Conservation (phyloP, 64 coral and sea anemone genomes). For the Dendrophyllia cribrosa region DNA sequence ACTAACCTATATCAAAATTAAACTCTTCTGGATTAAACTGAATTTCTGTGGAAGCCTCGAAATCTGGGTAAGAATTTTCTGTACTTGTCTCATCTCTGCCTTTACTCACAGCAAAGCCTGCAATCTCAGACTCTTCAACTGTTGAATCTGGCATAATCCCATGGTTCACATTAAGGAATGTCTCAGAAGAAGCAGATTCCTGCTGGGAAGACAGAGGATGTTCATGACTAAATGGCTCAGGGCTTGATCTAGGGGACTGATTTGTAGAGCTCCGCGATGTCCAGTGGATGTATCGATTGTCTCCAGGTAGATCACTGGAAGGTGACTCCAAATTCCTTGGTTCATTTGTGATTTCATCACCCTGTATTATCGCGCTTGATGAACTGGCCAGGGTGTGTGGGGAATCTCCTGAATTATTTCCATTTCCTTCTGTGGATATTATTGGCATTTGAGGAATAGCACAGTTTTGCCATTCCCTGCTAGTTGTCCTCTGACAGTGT, state of each 20-base stretch:
- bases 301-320: neutral
- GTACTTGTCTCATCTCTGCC: neutral
- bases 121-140: neutral
- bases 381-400: neutral
- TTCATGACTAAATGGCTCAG: neutral
- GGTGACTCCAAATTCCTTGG: neutral
- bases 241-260: neutral
- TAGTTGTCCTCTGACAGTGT: neutral
- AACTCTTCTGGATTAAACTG: slow-evolving; percentile 51
- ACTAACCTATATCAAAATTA: slow-evolving; percentile 63
- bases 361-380: neutral
- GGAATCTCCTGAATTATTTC: neutral
- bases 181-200: neutral
- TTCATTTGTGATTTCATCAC: neutral
- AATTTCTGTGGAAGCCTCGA: neutral
- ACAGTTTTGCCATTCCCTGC: neutral
- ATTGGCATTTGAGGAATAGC: neutral
- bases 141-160: slow-evolving; percentile 1
- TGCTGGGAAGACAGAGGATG: neutral
- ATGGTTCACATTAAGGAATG: neutral
- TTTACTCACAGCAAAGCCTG: neutral
- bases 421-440: neutral
- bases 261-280: neutral
- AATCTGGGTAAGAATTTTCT: neutral
- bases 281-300: too few relatives aligned